Percentiles rank a stretch among this genome's conserved stretches.
phyloP scores from a whole-genome alignment of 2,888 invertebrate genomes.

The Pogonocherus hispidulus region DNA sequence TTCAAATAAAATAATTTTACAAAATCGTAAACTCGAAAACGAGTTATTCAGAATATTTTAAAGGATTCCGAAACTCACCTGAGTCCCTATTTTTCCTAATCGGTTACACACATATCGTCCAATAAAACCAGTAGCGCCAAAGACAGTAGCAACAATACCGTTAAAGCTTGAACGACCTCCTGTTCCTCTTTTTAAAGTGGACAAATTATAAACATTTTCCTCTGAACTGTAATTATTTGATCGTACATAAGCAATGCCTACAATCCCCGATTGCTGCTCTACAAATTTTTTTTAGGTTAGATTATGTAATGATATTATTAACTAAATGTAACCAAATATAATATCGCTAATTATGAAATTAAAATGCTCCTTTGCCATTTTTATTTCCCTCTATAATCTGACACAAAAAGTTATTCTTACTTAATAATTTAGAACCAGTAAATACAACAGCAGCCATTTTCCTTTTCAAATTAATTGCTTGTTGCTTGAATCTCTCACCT shows the following conservation, averaged over 20 bases:
- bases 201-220: conserved; percentile 72
- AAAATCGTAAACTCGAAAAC: no score
- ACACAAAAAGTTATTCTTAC: conserved; percentile 51
- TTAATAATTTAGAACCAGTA: conserved; percentile 60
- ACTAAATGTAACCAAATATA: background rate
- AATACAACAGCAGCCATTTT: conserved; percentile 62
- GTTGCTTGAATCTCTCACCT: no score
- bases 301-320: conserved; percentile 50
- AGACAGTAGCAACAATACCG: conserved; percentile 98
- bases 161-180: conserved; percentile 97
- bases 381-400: background rate
- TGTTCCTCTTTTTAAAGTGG: conserved; percentile 84
- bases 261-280: conserved; percentile 62
- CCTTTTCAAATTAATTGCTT: no score
- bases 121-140: conserved; percentile 92
- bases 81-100: conserved; percentile 88
- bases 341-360: background rate
- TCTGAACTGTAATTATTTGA: conserved; percentile 72
- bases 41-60: no score
- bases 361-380: background rate
- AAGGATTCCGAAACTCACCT: conserved; percentile 71
- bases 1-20: no score
- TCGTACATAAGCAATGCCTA: conserved; percentile 62
- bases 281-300: conserved; percentile 49
- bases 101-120: conserved; percentile 91